Conservation (phyloP, 1,140 invertebrate genomes). For the Brachionus plicatilis region DNA sequence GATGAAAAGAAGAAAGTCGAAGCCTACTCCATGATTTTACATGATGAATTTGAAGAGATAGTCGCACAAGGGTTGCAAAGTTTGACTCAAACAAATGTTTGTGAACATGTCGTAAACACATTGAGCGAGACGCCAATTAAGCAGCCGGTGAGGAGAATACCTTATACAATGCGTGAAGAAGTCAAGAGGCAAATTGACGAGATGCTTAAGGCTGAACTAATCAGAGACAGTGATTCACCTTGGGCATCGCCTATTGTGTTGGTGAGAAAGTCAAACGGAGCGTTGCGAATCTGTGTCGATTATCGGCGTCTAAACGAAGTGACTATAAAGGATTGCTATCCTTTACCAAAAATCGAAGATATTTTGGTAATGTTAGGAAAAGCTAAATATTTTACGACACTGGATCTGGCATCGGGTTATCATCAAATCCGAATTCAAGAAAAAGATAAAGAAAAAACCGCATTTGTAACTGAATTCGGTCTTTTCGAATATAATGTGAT, state of each 20-base stretch:
- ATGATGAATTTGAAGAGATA: background rate
- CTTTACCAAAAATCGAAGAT: conserved; percentile 42
- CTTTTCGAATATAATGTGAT: too few species aligned
- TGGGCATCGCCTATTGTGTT: conserved; percentile 27
- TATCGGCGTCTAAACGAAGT: conserved; percentile 42
- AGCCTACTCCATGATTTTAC: background rate
- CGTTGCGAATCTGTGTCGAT: conserved; percentile 5
- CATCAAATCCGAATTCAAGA: too few species aligned
- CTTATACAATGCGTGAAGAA: background rate
- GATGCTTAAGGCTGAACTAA: conserved; percentile 41
- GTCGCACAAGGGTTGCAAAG: background rate
- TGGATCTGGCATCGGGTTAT: conserved; percentile 38
- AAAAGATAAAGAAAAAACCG: too few species aligned
- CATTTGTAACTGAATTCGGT: too few species aligned
- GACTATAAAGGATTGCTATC: conserved; percentile 39
- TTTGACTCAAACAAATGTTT: background rate
- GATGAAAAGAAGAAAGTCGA: background rate
- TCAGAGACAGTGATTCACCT: conserved; percentile 27
- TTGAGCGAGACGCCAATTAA: background rate
- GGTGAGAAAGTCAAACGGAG: conserved; percentile 18
- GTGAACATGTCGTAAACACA: background rate
- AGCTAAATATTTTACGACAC: background rate
- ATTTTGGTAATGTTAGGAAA: conserved; percentile 41
- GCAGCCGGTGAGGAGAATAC: background rate
- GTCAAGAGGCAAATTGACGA: background rate